Evolutionary conservation across 2,888 invertebrate species (phyloP).

Genomic region (Dermolepida albohirtum): DNA sequence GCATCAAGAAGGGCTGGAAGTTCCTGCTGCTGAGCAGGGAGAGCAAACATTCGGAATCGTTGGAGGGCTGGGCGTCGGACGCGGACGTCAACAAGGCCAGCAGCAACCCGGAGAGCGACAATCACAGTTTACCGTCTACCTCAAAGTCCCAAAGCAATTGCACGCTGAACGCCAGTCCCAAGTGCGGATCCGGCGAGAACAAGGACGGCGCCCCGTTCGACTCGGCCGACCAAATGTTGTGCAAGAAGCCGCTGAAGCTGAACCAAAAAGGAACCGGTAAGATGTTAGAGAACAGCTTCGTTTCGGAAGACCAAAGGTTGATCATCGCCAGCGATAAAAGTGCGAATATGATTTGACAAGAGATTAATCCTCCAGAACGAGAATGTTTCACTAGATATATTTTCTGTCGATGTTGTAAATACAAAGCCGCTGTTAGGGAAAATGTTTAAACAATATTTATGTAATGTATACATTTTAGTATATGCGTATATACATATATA

Average conservation of each 20-base stretch:
- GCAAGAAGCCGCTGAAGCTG: constrained; percentile 40
- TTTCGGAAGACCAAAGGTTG: constrained; percentile 54
- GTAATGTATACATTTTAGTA: constrained; percentile 48
- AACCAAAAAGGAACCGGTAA: constrained; percentile 24
- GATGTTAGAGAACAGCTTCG: constrained; percentile 33
- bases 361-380: constrained; percentile 59
- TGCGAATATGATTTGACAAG: constrained; percentile 62
- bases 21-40: constrained; percentile 61
- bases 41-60: constrained; percentile 53
- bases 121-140: constrained; percentile 61
- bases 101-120: constrained; percentile 52
- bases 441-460: constrained; percentile 60
- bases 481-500: constrained; percentile 49
- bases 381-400: constrained; percentile 63
- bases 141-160: constrained; percentile 60
- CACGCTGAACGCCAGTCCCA: constrained; percentile 54
- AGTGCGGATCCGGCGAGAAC: constrained; percentile 43
- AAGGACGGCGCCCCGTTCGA: constrained; percentile 28
- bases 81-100: constrained; percentile 55
- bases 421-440: constrained; percentile 61
- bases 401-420: constrained; percentile 66
- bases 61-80: constrained; percentile 60
- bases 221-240: constrained; percentile 38
- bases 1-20: constrained; percentile 61
- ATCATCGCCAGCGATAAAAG: constrained; percentile 52